Evolutionary conservation across 2,888 invertebrate genomes (phyloP).

Genomic region (Andrena fulva): DNA sequence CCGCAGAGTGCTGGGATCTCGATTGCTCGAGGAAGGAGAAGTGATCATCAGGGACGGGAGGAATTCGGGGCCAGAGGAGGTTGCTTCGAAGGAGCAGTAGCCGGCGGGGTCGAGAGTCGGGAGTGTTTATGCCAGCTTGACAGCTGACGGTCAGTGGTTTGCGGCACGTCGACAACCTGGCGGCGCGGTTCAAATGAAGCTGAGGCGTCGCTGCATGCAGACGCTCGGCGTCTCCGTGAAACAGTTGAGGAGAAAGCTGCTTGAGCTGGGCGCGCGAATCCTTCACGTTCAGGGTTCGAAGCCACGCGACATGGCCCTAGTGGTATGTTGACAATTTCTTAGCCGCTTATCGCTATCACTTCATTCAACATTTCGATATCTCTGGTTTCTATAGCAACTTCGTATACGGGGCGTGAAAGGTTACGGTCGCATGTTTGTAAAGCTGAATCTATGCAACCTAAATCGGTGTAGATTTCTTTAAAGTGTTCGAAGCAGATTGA

Average conservation of each 20-base stretch:
- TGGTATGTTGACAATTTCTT: conserved; percentile 76
- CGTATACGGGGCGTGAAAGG: too few relatives aligned
- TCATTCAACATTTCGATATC: background rate
- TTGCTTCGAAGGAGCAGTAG: conserved; percentile 3
- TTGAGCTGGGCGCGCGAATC: conserved; percentile 82
- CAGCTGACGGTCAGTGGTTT: conserved; percentile 79
- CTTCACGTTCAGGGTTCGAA: conserved; percentile 82
- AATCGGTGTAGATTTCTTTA: too few relatives aligned
- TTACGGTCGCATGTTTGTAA: too few relatives aligned
- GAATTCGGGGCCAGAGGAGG: conserved; percentile 28
- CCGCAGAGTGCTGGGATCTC: background rate
- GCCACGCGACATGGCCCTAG: conserved; percentile 83
- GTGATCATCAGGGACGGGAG: conserved; percentile 38
- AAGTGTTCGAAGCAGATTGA: too few relatives aligned
- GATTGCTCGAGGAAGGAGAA: conserved; percentile 7
- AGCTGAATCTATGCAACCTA: too few relatives aligned
- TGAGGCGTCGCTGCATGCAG: conserved; percentile 84
- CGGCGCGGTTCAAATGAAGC: conserved; percentile 84
- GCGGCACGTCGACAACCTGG: conserved; percentile 81
- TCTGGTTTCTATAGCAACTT: background rate
- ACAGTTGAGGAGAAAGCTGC: conserved; percentile 82
- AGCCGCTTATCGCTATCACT: background rate
- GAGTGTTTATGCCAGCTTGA: conserved; percentile 77
- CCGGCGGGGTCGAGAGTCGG: conserved; percentile 39
- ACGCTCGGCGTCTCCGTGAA: conserved; percentile 84